Evolutionary conservation across 64 coral and sea anemone genomes (phyloP), one percentile per base, ranked within the genome.

Genomic region (Montipora efflorescens): DNA sequence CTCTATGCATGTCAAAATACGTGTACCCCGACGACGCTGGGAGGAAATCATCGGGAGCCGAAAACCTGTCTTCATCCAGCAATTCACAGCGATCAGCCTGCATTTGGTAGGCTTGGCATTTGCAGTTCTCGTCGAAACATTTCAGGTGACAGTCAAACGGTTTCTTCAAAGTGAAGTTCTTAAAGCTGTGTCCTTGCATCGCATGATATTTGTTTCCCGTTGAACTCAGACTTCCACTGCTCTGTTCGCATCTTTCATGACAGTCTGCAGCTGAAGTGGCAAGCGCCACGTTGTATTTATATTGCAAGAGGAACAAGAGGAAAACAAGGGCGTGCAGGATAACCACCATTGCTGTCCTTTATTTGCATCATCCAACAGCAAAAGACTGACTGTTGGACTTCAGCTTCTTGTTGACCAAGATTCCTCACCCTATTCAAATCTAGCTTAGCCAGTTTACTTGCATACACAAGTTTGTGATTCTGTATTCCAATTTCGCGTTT

Each of bases 1-100:
- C 81, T 47, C 81, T 18, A 12, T 77, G 78, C 16, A 88, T 84
- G 21, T 93, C 83, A 48, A 76, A 93, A 48, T 87, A 93, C 13
- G 19, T 28, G n/a, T 87, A 93, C 7, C 84, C 66, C 18, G 11
- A 4, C 4, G 9, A 10, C 4, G 55, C 8, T 2, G 36, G 36
- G 11, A 87, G 16, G 13, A 87, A 58, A 11, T 55, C 84, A 14
- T 44, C 28, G 25, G 83, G 82, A 71, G 74, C 47, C 20, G 83
- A 78, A n/a, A 78, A 49, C 53, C 76, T 93, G 83, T 87, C 75
- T 45, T 87, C 91, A 48, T 87, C 59, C 74, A 76, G 23, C 11
- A 76, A 76, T 21, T 76, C 74, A 12, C 74, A 76, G 25, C 28
- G 36, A 36, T 36, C 36, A 36, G 36, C 36, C 36, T 36, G 36